Percentiles rank a stretch among this genome's conserved stretches.
phyloP scores from a whole-genome alignment of 2,888 invertebrate genomes.

The Catocala nupta region DNA sequence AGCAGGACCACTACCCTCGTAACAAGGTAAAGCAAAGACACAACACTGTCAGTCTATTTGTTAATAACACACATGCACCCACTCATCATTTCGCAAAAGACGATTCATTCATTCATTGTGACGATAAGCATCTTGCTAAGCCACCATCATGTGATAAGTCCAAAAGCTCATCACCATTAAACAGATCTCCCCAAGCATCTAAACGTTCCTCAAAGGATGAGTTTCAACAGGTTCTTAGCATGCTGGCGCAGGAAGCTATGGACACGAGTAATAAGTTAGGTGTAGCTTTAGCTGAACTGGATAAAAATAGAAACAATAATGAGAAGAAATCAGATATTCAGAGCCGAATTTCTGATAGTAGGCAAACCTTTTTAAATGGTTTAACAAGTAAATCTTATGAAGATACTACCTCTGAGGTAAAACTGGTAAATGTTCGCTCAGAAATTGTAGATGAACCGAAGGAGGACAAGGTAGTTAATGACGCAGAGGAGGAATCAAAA shows the following conservation, averaged over 20 bases:
- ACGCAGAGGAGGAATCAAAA: conserved; percentile 59
- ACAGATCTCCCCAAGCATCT: conserved; percentile 85
- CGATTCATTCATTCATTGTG: conserved; percentile 84
- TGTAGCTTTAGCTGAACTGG: conserved; percentile 89
- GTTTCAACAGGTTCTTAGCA: conserved; percentile 91
- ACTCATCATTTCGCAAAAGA: conserved; percentile 84
- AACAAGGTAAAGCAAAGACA: conserved; percentile 86
- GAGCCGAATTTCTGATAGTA: conserved; percentile 82
- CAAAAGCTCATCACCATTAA: conserved; percentile 86
- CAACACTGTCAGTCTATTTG: conserved; percentile 83
- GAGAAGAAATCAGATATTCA: conserved; percentile 80
- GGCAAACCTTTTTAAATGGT: conserved; percentile 82
- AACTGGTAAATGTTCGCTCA: conserved; percentile 64
- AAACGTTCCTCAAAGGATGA: conserved; percentile 82
- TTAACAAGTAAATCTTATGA: conserved; percentile 72
- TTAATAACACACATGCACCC: conserved; percentile 81
- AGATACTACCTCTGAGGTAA: conserved; percentile 62
- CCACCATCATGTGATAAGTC: conserved; percentile 85
- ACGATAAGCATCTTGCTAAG: conserved; percentile 82
- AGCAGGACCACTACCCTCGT: conserved; percentile 77
- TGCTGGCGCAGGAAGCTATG: conserved; percentile 92
- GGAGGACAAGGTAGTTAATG: conserved; percentile 37
- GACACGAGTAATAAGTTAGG: conserved; percentile 91
- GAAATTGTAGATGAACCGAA: conserved; percentile 58
- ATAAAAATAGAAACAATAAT: conserved; percentile 78